A percentile compares a stretch with the other conserved stretches of the same genome.
Conservation (phyloP, 2,888 invertebrate genomes). For the Celastrina argiolus region DNA sequence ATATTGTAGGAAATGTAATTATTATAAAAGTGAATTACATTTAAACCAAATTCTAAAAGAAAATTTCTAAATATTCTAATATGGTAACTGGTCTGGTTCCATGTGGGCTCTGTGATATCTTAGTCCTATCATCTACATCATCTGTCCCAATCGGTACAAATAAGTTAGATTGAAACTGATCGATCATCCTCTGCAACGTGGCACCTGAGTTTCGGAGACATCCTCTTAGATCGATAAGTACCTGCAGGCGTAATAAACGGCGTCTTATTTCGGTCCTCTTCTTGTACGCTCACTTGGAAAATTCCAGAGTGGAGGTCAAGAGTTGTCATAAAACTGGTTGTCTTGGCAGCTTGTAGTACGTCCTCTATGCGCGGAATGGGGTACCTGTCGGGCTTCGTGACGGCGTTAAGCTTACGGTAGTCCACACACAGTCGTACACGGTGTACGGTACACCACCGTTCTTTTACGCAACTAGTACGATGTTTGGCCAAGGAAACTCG, state of each 20-base stretch:
- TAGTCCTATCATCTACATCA: too few relatives aligned
- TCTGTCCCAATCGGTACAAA: too few relatives aligned
- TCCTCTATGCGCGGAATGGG: constrained; percentile 38
- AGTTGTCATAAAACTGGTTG: constrained; percentile 33
- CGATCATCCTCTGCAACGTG: constrained; percentile 37
- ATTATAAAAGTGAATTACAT: too few relatives aligned
- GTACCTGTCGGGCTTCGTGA: constrained; percentile 39
- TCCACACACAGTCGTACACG: constrained; percentile 40
- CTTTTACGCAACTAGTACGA: constrained; percentile 38
- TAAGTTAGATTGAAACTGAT: constrained; percentile 32
- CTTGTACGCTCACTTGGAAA: constrained; percentile 33
- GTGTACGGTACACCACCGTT: constrained; percentile 34
- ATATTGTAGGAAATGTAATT: too few relatives aligned
- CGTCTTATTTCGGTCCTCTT: constrained; percentile 32
- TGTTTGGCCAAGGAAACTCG: constrained; percentile 39
- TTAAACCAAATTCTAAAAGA: too few relatives aligned
- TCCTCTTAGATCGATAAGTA: constrained; percentile 34
- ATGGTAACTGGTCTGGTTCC: too few relatives aligned
- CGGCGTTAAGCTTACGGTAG: constrained; percentile 40
- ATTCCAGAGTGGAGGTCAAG: constrained; percentile 35
- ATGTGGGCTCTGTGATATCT: too few relatives aligned
- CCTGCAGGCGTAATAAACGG: constrained; percentile 32
- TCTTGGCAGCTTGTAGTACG: constrained; percentile 35
- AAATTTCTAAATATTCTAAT: too few relatives aligned
- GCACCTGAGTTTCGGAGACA: constrained; percentile 35